Conservation (phyloP, 2,888 invertebrate genomes). For the Leptinotarsa juncta region DNA sequence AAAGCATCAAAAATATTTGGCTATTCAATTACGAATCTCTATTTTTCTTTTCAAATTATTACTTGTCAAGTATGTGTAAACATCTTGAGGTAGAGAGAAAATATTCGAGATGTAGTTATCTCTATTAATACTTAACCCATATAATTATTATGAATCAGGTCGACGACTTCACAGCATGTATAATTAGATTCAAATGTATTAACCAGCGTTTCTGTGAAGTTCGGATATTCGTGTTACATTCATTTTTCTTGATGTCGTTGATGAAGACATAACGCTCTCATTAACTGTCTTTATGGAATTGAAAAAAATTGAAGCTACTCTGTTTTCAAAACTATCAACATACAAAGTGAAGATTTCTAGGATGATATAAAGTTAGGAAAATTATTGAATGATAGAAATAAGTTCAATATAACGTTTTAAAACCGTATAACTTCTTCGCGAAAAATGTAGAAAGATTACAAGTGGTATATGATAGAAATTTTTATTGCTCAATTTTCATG, state of each 20-base stretch:
- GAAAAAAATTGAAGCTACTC: neutral
- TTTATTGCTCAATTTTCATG: too few relatives aligned
- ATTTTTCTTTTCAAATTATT: conserved; percentile 32
- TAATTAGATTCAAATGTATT: conserved; percentile 42
- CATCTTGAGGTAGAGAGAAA: conserved; percentile 26
- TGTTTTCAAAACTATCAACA: too few relatives aligned
- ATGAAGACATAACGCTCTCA: neutral
- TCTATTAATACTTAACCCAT: conserved; percentile 47
- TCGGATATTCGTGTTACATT: neutral
- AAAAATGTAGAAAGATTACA: too few relatives aligned
- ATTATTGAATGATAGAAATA: too few relatives aligned
- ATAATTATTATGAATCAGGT: conserved; percentile 47
- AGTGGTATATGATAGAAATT: too few relatives aligned
- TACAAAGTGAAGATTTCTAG: too few relatives aligned
- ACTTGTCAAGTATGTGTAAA: conserved; percentile 34
- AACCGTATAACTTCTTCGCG: too few relatives aligned
- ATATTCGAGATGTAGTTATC: conserved; percentile 38
- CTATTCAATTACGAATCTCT: conserved; percentile 27
- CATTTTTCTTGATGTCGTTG: neutral
- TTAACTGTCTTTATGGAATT: neutral
- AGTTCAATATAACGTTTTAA: too few relatives aligned
- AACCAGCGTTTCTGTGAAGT: conserved; percentile 25
- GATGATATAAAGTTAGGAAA: too few relatives aligned
- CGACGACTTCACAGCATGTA: conserved; percentile 42
- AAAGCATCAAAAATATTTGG: conserved; percentile 23